Evolutionary conservation across 2,113 vertebrate species (phyloP).

Genomic region (Xiphophorus hellerii): DNA sequence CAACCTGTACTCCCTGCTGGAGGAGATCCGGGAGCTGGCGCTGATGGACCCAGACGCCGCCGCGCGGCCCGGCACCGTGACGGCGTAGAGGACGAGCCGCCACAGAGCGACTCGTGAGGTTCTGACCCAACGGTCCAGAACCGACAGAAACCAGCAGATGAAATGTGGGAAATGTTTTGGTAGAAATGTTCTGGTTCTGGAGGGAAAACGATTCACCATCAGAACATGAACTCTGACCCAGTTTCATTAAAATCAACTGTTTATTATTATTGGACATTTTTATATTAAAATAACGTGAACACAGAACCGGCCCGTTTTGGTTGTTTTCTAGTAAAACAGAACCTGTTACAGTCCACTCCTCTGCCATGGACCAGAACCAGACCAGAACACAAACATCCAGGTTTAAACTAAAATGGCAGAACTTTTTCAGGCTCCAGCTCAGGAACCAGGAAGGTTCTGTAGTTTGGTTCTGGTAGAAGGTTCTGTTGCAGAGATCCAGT

Average conservation of each 20-base stretch:
- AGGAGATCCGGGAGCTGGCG: constrained; percentile 91
- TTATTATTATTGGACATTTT: neutral
- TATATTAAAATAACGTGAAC: neutral
- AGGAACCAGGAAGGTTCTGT: neutral
- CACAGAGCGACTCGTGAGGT: no score
- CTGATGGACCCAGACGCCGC: constrained; percentile 63
- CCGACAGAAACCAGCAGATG: neutral
- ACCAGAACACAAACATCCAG: neutral
- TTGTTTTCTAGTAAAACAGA: neutral
- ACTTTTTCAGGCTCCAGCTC: neutral
- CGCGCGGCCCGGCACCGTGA: constrained; percentile 2
- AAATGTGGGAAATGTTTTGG: neutral
- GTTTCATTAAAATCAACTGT: neutral
- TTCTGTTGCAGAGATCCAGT: no score
- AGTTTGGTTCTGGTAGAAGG: no score
- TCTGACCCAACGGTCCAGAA: neutral
- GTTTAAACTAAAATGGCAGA: no score
- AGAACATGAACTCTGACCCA: neutral
- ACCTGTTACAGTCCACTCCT: no score
- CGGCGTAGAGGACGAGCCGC: neutral
- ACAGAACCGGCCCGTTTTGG: neutral
- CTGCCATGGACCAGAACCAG: neutral
- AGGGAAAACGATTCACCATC: neutral
- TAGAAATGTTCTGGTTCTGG: neutral
- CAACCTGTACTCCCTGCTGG: constrained; percentile 89